phyloP scores from a whole-genome alignment of 2,797 vertebrate species.

The Micropoecilia bifurca region DNA sequence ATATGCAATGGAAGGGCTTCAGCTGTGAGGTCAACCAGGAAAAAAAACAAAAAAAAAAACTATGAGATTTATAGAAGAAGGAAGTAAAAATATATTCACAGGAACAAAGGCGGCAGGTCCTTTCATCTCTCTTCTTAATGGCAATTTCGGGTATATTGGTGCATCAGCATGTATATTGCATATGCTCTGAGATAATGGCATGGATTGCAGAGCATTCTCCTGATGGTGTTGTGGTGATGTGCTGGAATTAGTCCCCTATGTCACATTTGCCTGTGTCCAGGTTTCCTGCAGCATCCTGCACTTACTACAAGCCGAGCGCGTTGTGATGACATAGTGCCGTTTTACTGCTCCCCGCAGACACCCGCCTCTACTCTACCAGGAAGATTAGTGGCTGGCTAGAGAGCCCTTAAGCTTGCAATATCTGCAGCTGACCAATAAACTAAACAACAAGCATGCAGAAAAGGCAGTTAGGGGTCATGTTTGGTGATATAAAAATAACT shows the following conservation, averaged over 20 bases:
- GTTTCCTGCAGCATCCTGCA: slow-evolving; percentile 59
- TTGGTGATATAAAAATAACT: slow-evolving; percentile 45
- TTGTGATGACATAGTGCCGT: slow-evolving; percentile 60
- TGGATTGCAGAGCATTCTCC: slow-evolving; percentile 56
- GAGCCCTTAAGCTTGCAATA: slow-evolving; percentile 64
- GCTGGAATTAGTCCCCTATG: slow-evolving; percentile 70
- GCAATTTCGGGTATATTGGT: slow-evolving; percentile 67
- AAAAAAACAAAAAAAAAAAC: slow-evolving; percentile 36
- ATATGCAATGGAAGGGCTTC: slow-evolving; percentile 68
- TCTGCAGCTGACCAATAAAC: slow-evolving; percentile 66
- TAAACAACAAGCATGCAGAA: slow-evolving; percentile 52
- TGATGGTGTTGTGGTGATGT: slow-evolving; percentile 69
- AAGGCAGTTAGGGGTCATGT: slow-evolving; percentile 53
- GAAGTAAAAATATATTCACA: slow-evolving; percentile 60
- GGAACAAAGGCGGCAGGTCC: slow-evolving; percentile 51
- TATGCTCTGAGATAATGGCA: slow-evolving; percentile 67
- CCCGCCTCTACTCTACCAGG: slow-evolving; percentile 40
- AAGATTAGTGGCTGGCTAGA: slow-evolving; percentile 67
- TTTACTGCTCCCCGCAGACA: slow-evolving; percentile 69
- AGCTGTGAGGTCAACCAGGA: slow-evolving; percentile 66
- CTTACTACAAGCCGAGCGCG: slow-evolving; percentile 65
- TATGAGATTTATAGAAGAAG: slow-evolving; percentile 72
- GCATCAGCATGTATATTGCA: slow-evolving; percentile 80
- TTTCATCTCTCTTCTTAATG: slow-evolving; percentile 72
- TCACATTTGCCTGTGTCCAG: slow-evolving; percentile 63